Evolutionary conservation across 23 tunicate genomes (phyloP).

Genomic region (Phallusia fumigata): DNA sequence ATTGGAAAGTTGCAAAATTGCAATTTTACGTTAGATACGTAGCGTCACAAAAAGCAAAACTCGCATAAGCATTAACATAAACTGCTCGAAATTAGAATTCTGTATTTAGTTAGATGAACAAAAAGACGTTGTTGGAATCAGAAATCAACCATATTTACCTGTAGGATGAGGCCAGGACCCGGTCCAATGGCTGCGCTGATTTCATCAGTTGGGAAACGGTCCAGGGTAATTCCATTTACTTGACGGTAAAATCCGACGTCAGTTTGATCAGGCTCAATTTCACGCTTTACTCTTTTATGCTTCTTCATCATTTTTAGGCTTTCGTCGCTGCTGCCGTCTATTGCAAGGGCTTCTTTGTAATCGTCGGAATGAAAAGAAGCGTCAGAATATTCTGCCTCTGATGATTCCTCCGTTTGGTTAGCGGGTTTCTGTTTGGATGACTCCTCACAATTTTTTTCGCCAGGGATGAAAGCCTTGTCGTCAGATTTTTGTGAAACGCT

Average conservation of each 20-base stretch:
- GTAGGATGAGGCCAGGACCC: conserved; percentile 71
- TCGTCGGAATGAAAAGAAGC: conserved; percentile 54
- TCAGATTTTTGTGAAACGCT: background rate
- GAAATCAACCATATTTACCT: conserved; percentile 18
- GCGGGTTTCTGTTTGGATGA: background rate
- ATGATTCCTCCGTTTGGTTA: conserved; percentile 1
- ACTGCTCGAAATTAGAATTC: too few relatives aligned
- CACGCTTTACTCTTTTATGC: conserved; percentile 4
- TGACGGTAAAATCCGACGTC: background rate
- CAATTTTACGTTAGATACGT: too few relatives aligned
- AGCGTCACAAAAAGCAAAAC: too few relatives aligned
- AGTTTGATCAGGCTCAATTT: background rate
- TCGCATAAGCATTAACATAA: too few relatives aligned
- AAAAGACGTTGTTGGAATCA: background rate
- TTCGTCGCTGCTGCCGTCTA: conserved; percentile 12
- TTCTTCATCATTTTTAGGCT: background rate
- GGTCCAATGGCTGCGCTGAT: conserved; percentile 39
- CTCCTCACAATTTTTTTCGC: background rate
- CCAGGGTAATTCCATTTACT: background rate
- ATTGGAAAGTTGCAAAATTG: too few relatives aligned
- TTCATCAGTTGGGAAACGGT: background rate
- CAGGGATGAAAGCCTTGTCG: background rate
- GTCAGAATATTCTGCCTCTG: conserved; percentile 10
- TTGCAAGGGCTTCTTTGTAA: conserved; percentile 24
- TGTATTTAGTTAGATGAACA: too few relatives aligned